These are phyloP conservation scores for Diadegma fenestrale DNA, from an alignment of 2,888 invertebrate genomes.

Conservation along the genomic window DNA sequence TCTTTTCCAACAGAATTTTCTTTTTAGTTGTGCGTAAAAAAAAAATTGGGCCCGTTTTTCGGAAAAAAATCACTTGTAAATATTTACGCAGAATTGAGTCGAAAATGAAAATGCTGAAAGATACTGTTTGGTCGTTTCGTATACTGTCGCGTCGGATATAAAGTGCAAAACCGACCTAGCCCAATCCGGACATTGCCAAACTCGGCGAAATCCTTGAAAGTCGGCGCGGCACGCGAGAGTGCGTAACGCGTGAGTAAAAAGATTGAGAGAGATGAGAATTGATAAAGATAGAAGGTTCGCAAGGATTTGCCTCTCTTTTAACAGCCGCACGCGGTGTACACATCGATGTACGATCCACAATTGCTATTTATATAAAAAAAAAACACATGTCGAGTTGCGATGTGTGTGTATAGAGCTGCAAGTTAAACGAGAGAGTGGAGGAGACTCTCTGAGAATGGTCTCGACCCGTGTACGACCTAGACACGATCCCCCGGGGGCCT, in stretches of 20 bases:
- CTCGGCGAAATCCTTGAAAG: constrained; percentile 76
- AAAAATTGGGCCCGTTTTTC: too few species aligned
- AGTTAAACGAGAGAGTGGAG: constrained; percentile 32
- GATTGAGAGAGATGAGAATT: constrained; percentile 25
- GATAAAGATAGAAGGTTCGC: constrained; percentile 10
- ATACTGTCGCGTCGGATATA: constrained; percentile 18
- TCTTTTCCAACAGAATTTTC: too few species aligned
- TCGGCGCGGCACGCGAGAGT: constrained; percentile 59
- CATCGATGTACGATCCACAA: constrained; percentile 25
- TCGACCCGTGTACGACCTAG: constrained; percentile 71
- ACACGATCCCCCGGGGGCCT: constrained; percentile 68
- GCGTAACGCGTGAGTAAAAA: constrained; percentile 52
- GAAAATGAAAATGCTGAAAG: neutral
- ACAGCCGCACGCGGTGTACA: constrained; percentile 1
- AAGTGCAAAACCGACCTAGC: constrained; percentile 74
- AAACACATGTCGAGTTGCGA: neutral
- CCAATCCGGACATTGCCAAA: constrained; percentile 77
- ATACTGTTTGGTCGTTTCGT: neutral
- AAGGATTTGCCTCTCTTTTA: constrained; percentile 22
- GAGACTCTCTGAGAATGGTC: constrained; percentile 61
- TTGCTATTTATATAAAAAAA: constrained; percentile 18
- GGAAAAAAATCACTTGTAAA: too few species aligned
- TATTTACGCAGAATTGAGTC: neutral
- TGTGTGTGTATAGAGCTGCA: constrained; percentile 35
- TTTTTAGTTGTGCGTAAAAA: too few species aligned